Evolutionary conservation across 2,113 vertebrate species (phyloP).

Genomic region (Oriolus oriolus): DNA sequence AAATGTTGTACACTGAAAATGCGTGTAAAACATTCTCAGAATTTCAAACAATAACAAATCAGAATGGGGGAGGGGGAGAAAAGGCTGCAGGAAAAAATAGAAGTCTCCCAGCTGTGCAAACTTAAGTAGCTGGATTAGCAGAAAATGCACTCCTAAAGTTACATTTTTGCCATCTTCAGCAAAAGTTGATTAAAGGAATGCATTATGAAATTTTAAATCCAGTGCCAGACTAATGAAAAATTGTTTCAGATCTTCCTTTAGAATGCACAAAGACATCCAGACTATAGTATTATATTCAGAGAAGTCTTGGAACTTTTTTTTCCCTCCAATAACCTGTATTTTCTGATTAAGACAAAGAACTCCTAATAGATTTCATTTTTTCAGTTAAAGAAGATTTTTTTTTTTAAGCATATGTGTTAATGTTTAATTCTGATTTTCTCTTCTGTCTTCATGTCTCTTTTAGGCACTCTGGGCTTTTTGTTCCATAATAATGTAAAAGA

Average conservation of each 20-base stretch:
- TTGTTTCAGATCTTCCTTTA: background rate
- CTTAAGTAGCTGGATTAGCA: conserved; percentile 41
- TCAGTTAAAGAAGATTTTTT: background rate
- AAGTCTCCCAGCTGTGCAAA: conserved; percentile 71
- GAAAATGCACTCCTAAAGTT: conserved; percentile 26
- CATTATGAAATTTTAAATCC: background rate
- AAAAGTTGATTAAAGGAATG: background rate
- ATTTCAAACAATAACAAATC: conserved; percentile 82
- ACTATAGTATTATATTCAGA: background rate
- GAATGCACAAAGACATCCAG: background rate
- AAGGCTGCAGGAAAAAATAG: conserved; percentile 42
- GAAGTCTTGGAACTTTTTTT: background rate
- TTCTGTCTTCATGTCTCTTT: background rate
- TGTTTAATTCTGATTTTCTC: background rate
- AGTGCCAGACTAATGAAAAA: background rate
- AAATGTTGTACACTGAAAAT: conserved; percentile 74
- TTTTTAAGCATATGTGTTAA: background rate
- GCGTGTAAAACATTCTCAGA: conserved; percentile 79
- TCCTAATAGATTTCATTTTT: background rate
- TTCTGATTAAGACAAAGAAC: background rate
- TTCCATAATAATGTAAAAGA: background rate
- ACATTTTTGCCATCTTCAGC: conserved; percentile 5
- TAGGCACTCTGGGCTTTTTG: rapidly evolving
- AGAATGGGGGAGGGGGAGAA: background rate
- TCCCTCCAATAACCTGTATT: background rate